A percentile compares a stretch with the other conserved stretches of the same genome.
phyloP scores from a whole-genome alignment of 2,113 vertebrate species.

The Hippocampus guttulatus region DNA sequence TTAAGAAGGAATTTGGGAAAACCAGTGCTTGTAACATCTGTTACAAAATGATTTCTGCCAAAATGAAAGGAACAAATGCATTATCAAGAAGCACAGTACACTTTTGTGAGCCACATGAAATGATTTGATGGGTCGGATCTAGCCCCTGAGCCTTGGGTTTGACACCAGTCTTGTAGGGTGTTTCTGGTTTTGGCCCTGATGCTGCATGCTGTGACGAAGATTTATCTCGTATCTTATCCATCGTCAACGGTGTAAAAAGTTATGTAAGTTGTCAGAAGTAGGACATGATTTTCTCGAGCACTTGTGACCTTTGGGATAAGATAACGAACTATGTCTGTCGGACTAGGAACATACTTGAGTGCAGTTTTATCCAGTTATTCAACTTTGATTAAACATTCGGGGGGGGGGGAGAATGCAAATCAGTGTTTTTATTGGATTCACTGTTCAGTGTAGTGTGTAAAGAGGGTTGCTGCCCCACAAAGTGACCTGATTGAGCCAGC shows the following conservation, averaged over 20 bases:
- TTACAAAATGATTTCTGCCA: no score
- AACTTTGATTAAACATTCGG: no score
- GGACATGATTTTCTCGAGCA: conserved; percentile 40
- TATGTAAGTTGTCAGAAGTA: conserved; percentile 46
- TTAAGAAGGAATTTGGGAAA: no score
- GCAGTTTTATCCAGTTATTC: neutral
- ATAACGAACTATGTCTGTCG: conserved; percentile 1
- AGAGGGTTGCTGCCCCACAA: conserved; percentile 31
- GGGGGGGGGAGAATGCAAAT: neutral
- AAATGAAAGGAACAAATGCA: no score
- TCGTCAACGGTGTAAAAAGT: conserved; percentile 38
- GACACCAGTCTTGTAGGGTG: neutral
- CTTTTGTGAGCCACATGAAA: no score
- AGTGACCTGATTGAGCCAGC: conserved; percentile 43
- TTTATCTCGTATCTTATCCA: conserved; percentile 20
- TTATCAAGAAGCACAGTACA: no score
- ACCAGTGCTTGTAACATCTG: no score
- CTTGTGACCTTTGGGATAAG: conserved; percentile 9
- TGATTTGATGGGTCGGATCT: no score
- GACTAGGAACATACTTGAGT: conserved; percentile 3
- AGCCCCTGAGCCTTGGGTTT: neutral
- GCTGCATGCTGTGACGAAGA: neutral
- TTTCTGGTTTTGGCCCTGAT: neutral
- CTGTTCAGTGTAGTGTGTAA: neutral
- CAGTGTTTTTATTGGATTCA: neutral